Base-by-base conservation (phyloP, 2,888 invertebrate species). In the Drosophila parthenogenetica region DNA sequence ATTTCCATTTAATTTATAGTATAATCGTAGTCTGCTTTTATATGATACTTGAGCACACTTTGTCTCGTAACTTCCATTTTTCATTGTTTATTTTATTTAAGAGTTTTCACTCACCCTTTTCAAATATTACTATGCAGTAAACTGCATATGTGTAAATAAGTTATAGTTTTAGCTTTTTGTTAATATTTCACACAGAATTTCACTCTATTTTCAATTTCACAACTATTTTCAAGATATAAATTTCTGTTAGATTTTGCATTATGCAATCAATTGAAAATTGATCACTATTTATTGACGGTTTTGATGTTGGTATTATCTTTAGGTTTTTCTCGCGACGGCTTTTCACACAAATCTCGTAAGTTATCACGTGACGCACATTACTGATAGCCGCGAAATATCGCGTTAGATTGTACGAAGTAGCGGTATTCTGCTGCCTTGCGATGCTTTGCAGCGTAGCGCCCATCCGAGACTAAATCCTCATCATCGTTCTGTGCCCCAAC, bases 361-460 rank as follows among this genome's bases (percentile, higher is more conserved):
- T 11, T 55, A 68, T 70, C 79, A 79, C 79, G 77, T 65, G 77
- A 55, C 61, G 60, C 50, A 35, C 67, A 29, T 58, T 29, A 19
- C 58, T 58, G 59, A 66, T 53, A 58, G 59, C 45, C 61, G 69
- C 61, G 45, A 57, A 46, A 32, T 55, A 35, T 46, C 42, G 62
- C 53, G 63, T 63, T 42, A 64, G 35, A 14, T 39, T 14, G 50
- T 51, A 64, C 58, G 48, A 58, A 49, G 25, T 79, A 69, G 69
- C 79, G 75, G 57, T 69, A 65, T 74, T 76, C 69, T 69, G 79
- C 76, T 65, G 74, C 74, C 83, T 71, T 69, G 66, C 83, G 90
- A 88, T 90, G 90, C 90, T 90, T 81, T 81, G 79, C 90, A 83
- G 88, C 86, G 85, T 78, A 90, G 83, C 86, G 89, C 86, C 90